A percentile compares a stretch with the other conserved stretches of the same genome.
Conservation (phyloP, 2,113 vertebrate species). For the Caracal caracal region DNA sequence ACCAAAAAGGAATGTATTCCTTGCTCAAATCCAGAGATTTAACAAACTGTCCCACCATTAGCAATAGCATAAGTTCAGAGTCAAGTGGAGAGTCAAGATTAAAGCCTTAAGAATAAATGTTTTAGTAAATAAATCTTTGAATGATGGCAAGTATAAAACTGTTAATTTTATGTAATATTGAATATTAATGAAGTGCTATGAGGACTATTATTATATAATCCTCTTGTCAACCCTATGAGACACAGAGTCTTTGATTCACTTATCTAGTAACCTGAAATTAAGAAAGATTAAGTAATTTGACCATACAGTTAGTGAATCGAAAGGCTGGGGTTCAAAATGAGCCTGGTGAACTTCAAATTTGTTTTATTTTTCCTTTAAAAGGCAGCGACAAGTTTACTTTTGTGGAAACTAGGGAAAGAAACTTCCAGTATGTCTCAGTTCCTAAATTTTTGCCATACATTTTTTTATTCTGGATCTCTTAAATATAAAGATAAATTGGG, state of each 20-base stretch:
- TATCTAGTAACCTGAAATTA: not conserved
- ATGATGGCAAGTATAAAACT: not conserved
- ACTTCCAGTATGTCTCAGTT: not conserved
- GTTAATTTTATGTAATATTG: not conserved
- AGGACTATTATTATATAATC: not conserved
- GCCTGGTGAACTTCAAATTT: not conserved
- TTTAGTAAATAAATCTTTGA: constrained; percentile 5
- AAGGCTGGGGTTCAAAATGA: not conserved
- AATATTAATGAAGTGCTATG: not conserved
- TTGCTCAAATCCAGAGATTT: not conserved
- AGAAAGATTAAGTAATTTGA: not conserved
- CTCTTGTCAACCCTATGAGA: not conserved
- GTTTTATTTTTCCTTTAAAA: not conserved
- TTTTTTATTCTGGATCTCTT: not conserved
- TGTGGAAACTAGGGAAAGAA: not conserved
- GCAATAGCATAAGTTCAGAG: not conserved
- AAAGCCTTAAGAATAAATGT: constrained; percentile 3
- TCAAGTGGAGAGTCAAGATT: not conserved
- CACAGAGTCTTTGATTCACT: not conserved
- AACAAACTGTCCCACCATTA: not conserved
- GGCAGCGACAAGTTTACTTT: not conserved
- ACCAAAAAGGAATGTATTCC: not conserved
- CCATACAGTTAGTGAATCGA: not conserved
- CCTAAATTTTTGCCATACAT: not conserved
- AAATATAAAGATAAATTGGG: not conserved